phyloP scores from a whole-genome alignment of 2,113 vertebrate genomes.

The Calyptomena viridis region DNA sequence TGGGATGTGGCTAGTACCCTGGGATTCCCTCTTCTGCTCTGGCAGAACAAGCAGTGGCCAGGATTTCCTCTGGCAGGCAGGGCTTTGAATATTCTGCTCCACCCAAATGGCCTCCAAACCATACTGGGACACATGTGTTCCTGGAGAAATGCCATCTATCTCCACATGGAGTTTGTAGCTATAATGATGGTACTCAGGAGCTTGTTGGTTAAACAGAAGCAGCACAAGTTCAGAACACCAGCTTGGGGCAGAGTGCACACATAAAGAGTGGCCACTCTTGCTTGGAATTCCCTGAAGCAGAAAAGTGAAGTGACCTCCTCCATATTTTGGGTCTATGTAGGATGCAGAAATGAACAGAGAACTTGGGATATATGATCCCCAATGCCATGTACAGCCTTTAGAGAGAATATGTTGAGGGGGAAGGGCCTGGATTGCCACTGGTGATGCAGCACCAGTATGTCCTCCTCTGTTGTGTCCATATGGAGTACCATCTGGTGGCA shows the following conservation, averaged over 20 bases:
- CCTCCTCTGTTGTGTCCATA: constrained; percentile 62
- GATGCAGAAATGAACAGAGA: not conserved
- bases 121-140: not conserved
- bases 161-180: not conserved
- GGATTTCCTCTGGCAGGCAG: not conserved
- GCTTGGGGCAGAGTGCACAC: not conserved
- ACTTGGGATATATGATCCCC: not conserved
- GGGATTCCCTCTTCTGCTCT: not conserved
- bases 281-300: not conserved
- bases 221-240: not conserved
- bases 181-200: not conserved
- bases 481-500: constrained; percentile 63
- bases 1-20: not conserved
- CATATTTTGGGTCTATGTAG: not conserved
- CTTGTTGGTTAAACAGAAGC: not conserved
- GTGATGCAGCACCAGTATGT: constrained; percentile 59
- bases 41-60: not conserved
- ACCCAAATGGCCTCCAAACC: not conserved
- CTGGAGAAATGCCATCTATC: not conserved
- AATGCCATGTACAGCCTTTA: not conserved
- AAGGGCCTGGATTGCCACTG: constrained; percentile 42
- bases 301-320: not conserved
- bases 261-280: not conserved
- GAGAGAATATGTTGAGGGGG: not conserved
- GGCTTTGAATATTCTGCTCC: not conserved